A percentile compares a stretch with the other conserved stretches of the same genome.
Evolutionary conservation across 2,797 vertebrate species (phyloP).

Genomic region (Naso thynnoides): DNA sequence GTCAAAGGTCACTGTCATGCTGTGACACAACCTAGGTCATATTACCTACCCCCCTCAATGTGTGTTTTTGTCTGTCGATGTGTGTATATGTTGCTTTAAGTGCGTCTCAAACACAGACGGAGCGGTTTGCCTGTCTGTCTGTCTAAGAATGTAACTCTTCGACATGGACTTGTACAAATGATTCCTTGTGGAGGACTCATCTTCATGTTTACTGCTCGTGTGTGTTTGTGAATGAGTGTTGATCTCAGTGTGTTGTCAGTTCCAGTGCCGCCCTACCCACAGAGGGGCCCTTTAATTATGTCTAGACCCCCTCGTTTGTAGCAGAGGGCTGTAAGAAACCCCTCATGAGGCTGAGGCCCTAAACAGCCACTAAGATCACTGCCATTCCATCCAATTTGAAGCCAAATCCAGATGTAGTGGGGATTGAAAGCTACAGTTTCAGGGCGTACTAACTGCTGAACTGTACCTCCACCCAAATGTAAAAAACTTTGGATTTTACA

Average conservation of each 20-base stretch:
- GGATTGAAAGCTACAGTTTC: slow-evolving; percentile 45
- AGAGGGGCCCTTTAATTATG: slow-evolving; percentile 72
- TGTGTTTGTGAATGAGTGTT: slow-evolving; percentile 44
- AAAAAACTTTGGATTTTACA: slow-evolving; percentile 22
- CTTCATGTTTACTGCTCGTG: slow-evolving; percentile 47
- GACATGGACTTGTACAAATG: slow-evolving; percentile 45
- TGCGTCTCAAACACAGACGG: not conserved
- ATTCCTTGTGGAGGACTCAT: slow-evolving; percentile 24
- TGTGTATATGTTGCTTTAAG: slow-evolving; percentile 3
- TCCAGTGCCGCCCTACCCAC: slow-evolving; percentile 47
- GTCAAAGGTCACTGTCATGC: slow-evolving; percentile 66
- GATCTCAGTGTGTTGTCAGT: slow-evolving; percentile 44
- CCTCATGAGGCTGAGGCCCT: slow-evolving; percentile 31
- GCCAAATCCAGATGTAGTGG: slow-evolving; percentile 48
- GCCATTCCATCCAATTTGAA: slow-evolving; percentile 34
- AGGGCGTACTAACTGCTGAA: slow-evolving; percentile 5
- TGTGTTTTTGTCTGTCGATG: slow-evolving; percentile 20
- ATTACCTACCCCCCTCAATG: slow-evolving; percentile 46
- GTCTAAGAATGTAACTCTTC: not conserved
- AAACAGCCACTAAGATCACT: slow-evolving; percentile 24
- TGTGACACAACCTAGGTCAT: slow-evolving; percentile 72
- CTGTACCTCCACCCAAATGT: slow-evolving; percentile 40
- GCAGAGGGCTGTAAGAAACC: slow-evolving; percentile 36
- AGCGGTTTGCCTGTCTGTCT: slow-evolving; percentile 5
- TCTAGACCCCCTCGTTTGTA: slow-evolving; percentile 44